These are phyloP conservation scores for Cyanoramphus novaezelandiae DNA, from an alignment of 2,113 vertebrate species.

Conservation along the genomic window DNA sequence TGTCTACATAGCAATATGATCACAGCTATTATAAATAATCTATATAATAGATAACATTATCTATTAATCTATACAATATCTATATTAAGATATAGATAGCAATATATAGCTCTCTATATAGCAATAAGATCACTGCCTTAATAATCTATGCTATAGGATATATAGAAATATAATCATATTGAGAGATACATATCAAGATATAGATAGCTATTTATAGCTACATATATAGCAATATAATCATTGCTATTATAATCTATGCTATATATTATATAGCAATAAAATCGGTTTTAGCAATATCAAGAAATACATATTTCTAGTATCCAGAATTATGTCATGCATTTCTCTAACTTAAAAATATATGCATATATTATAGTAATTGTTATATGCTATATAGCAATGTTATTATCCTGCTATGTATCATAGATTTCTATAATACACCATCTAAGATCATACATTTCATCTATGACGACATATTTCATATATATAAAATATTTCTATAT, in stretches of 20 bases:
- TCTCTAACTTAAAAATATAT: background rate
- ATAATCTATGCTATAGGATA: background rate
- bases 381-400: rapidly evolving
- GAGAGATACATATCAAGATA: background rate
- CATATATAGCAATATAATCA: background rate
- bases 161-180: background rate
- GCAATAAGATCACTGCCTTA: background rate
- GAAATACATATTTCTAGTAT: background rate
- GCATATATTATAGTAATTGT: background rate
- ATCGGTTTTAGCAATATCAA: background rate
- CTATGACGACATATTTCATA: background rate
- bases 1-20: background rate
- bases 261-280: background rate
- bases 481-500: background rate
- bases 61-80: too few species aligned
- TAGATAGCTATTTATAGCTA: background rate
- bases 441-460: background rate
- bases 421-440: rapidly evolving
- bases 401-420: background rate
- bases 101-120: background rate
- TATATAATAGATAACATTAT: background rate
- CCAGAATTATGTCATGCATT: rapidly evolving
- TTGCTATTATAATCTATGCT: background rate
- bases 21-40: background rate
- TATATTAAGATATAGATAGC: background rate